phyloP scores from a whole-genome alignment of 2,888 invertebrate genomes.

The Drosophila borborema region DNA sequence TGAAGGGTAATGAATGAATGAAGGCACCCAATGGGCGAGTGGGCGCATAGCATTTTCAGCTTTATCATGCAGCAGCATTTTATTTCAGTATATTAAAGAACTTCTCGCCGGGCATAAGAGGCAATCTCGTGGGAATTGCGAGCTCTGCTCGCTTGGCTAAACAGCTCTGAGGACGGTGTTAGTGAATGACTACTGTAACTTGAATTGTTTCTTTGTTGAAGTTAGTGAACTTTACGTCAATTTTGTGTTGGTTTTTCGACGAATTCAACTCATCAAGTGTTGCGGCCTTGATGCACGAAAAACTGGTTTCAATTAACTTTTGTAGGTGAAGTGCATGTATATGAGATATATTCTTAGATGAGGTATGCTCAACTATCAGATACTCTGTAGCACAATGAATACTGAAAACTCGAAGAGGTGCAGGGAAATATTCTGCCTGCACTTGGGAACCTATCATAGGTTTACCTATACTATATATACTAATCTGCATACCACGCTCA shows the following conservation, averaged over 20 bases:
- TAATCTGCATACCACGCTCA: no score
- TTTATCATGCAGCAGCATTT: neutral
- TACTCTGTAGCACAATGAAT: neutral
- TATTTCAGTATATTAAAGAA: neutral
- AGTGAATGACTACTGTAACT: neutral
- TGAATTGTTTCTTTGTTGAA: neutral
- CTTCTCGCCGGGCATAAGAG: neutral
- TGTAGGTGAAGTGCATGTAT: neutral
- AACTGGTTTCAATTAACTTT: neutral
- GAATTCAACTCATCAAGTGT: neutral
- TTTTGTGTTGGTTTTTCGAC: neutral
- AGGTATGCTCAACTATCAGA: neutral
- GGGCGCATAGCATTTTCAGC: neutral
- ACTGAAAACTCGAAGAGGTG: no score
- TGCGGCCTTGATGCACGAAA: neutral
- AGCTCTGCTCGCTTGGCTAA: neutral
- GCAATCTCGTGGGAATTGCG: neutral
- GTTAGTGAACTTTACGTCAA: neutral
- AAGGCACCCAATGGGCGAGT: neutral
- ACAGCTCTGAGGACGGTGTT: neutral
- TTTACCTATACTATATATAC: no score
- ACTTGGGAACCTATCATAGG: no score
- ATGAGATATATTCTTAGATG: neutral
- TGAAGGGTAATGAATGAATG: conserved; percentile 2
- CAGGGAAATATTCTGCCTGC: no score